These are phyloP conservation scores for Seriola dumerili DNA, from an alignment of 2,113 vertebrate species.

Conservation along the genomic window DNA sequence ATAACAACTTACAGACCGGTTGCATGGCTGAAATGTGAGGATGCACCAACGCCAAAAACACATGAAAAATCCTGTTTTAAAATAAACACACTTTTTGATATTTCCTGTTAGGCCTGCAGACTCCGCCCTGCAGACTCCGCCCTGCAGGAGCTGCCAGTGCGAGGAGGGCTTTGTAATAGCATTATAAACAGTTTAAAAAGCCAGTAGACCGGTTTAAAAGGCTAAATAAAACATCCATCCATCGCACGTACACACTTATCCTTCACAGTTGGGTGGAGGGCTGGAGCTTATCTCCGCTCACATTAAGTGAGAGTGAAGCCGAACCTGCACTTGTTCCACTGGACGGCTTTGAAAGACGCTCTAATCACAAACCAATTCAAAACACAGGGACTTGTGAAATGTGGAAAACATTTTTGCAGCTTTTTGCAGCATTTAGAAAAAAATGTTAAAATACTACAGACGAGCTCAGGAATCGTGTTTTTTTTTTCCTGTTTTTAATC, in stretches of 20 bases:
- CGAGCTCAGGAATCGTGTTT: background rate
- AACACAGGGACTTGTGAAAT: background rate
- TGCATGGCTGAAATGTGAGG: no score
- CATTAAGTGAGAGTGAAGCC: background rate
- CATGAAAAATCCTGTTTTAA: background rate
- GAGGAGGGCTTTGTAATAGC: background rate
- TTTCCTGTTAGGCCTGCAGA: background rate
- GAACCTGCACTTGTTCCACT: background rate
- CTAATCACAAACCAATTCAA: background rate
- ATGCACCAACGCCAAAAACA: background rate
- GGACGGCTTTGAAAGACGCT: background rate
- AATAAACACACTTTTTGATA: background rate
- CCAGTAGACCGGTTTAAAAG: no score
- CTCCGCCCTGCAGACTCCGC: background rate
- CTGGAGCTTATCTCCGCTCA: background rate
- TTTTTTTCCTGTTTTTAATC: no score
- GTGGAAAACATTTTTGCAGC: no score
- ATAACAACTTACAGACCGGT: background rate
- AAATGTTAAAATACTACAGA: background rate
- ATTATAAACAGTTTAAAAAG: background rate
- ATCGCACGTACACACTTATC: background rate
- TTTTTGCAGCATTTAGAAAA: no score
- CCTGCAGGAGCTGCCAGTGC: background rate
- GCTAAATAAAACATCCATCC: background rate
- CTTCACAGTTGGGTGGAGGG: background rate